These are phyloP conservation scores for Rhimphoctona megacephalus DNA, from an alignment of 2,888 invertebrate genomes.

Conservation along the genomic window DNA sequence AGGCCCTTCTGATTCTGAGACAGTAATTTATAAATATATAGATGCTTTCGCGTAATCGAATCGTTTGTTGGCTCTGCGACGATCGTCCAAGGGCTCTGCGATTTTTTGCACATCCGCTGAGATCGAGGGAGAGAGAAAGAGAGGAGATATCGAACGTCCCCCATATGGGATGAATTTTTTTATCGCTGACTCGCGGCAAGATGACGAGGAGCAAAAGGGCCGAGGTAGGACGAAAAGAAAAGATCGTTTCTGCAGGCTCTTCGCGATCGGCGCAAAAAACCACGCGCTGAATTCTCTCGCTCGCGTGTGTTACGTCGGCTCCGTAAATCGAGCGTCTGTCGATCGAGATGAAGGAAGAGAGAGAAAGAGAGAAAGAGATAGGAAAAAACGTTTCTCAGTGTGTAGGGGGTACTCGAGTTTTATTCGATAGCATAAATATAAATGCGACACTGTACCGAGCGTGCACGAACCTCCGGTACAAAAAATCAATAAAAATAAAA, in stretches of 20 bases:
- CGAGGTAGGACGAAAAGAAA: conserved; percentile 24
- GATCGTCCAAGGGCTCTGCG: conserved; percentile 27
- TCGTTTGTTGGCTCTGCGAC: conserved; percentile 55
- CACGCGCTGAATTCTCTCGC: conserved; percentile 35
- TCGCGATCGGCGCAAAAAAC: conserved; percentile 44
- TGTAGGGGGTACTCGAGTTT: conserved; percentile 40
- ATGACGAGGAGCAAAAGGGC: conserved; percentile 36
- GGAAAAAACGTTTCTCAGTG: conserved; percentile 15
- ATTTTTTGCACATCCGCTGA: conserved; percentile 38
- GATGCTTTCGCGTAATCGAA: conserved; percentile 52
- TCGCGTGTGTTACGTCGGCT: conserved; percentile 37
- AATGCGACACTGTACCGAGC: conserved; percentile 57
- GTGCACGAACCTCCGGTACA: conserved; percentile 40
- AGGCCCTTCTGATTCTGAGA: conserved; percentile 12
- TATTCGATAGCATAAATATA: conserved; percentile 62
- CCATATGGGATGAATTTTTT: conserved; percentile 49
- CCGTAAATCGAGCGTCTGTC: conserved; percentile 57
- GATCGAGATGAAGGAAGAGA: conserved; percentile 33
- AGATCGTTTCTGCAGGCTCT: conserved; percentile 41
- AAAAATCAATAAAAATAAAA: conserved; percentile 42
- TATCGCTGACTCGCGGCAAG: conserved; percentile 41
- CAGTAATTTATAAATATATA: conserved; percentile 24
- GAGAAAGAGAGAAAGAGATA: conserved; percentile 3
- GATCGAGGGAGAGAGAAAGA: conserved; percentile 3
- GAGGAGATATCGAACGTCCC: conserved; percentile 28